Conservation (phyloP, 2,888 invertebrate genomes). For the Teleogryllus oceanicus region DNA sequence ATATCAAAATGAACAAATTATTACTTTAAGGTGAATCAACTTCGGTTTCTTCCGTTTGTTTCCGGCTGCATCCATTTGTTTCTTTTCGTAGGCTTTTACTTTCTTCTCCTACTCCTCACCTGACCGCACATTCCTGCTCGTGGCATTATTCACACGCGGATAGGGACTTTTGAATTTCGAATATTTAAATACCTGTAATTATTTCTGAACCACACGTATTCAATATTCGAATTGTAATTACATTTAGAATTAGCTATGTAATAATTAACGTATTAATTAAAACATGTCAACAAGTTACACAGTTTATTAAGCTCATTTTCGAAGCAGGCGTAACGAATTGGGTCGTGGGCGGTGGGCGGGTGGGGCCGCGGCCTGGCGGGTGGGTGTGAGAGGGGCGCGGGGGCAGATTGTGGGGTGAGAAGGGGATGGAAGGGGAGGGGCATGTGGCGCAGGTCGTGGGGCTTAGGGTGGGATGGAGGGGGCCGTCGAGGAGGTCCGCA, state of each 20-base stretch:
- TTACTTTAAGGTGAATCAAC: no score
- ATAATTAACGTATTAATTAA: constrained; percentile 18
- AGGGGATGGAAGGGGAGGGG: no score
- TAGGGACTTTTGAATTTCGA: background rate
- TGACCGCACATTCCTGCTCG: background rate
- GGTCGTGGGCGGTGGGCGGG: background rate
- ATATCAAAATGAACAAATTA: no score
- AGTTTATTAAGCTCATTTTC: constrained; percentile 10
- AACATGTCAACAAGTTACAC: constrained; percentile 18
- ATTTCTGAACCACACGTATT: background rate
- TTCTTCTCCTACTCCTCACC: background rate
- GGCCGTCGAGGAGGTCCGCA: background rate
- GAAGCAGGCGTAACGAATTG: constrained; percentile 6
- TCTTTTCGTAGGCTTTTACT: background rate
- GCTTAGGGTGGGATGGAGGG: background rate
- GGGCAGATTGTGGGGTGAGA: no score
- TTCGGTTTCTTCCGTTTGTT: no score
- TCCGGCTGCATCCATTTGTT: no score
- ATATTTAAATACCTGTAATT: background rate
- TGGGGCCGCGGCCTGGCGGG: background rate
- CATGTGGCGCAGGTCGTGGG: no score
- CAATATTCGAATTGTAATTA: constrained; percentile 8
- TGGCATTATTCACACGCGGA: background rate
- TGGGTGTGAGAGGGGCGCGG: no score
- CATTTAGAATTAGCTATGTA: constrained; percentile 3